Evolutionary conservation across 92 coral and sea anemone species (phyloP).

Genomic region (Nematostella vectensis): DNA sequence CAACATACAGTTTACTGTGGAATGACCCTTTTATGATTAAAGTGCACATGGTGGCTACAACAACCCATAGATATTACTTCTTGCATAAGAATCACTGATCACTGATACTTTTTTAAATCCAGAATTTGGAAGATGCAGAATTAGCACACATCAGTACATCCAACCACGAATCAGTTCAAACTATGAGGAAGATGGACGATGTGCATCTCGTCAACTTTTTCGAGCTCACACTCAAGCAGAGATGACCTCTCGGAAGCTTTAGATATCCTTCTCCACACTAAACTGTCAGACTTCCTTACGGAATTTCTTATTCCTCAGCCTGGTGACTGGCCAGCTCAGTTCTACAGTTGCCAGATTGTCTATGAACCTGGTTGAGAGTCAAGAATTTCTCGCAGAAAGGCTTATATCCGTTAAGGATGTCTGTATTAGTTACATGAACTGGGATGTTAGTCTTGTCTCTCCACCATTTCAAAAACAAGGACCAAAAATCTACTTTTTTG

Average conservation of each 20-base stretch:
- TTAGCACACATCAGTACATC: constrained; percentile 10
- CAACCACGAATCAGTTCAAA: background rate
- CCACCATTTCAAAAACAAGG: constrained; percentile 7
- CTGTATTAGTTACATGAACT: background rate
- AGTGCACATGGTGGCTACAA: too few species aligned
- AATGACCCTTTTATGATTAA: too few species aligned
- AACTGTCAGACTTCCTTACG: background rate
- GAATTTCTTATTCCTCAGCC: background rate
- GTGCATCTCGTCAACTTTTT: constrained; percentile 7
- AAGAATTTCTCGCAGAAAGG: background rate
- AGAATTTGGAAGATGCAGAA: constrained; percentile 14
- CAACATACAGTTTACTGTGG: too few species aligned
- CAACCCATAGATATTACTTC: too few species aligned
- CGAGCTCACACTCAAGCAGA: constrained; percentile 22
- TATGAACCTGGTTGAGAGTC: background rate
- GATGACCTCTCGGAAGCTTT: constrained; percentile 29
- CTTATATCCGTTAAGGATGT: background rate
- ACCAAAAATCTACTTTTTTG: constrained; percentile 1
- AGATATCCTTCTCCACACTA: background rate
- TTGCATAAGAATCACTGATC: too few species aligned
- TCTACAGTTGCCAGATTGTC: background rate
- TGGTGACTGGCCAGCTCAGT: constrained; percentile 3
- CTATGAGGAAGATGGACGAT: constrained; percentile 11
- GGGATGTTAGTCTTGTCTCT: background rate
- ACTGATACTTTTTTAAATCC: too few species aligned